Percentiles rank a stretch among this genome's conserved stretches.
Conservation (phyloP, 2,888 invertebrate species). For the Pegoplata infirma region DNA sequence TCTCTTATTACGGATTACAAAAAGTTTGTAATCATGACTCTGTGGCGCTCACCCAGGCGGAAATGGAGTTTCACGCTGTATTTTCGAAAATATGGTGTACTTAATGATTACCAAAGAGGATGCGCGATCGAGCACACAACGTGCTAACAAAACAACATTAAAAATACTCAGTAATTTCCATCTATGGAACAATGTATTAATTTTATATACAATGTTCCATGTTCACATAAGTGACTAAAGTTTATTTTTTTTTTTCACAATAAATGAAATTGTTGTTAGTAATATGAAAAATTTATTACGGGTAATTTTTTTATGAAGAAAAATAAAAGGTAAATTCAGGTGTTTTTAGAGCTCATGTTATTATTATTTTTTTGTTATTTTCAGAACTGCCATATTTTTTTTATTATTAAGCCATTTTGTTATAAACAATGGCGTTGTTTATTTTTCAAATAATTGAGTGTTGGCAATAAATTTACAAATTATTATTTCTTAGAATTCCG, state of each 20-base stretch:
- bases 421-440: constrained; percentile 17
- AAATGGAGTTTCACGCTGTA: too few relatives aligned
- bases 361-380: neutral
- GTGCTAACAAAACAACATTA: too few relatives aligned
- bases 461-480: neutral
- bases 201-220: constrained; percentile 2
- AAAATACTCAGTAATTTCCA: neutral
- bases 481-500: neutral
- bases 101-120: neutral
- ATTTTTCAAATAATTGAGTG: neutral
- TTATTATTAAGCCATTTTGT: constrained; percentile 31
- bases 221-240: constrained; percentile 13
- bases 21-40: too few relatives aligned
- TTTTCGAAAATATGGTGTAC: neutral
- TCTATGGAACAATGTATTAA: neutral
- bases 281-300: constrained; percentile 16
- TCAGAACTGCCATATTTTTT: constrained; percentile 1
- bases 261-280: constrained; percentile 12
- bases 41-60: too few relatives aligned
- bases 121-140: too few relatives aligned
- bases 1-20: too few relatives aligned
- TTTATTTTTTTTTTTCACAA: neutral
- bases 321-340: neutral
- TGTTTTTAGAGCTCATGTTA: neutral
- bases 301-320: constrained; percentile 1